Evolutionary conservation across 2,797 vertebrate genomes (phyloP).

Genomic region (Acanthopagrus latus): DNA sequence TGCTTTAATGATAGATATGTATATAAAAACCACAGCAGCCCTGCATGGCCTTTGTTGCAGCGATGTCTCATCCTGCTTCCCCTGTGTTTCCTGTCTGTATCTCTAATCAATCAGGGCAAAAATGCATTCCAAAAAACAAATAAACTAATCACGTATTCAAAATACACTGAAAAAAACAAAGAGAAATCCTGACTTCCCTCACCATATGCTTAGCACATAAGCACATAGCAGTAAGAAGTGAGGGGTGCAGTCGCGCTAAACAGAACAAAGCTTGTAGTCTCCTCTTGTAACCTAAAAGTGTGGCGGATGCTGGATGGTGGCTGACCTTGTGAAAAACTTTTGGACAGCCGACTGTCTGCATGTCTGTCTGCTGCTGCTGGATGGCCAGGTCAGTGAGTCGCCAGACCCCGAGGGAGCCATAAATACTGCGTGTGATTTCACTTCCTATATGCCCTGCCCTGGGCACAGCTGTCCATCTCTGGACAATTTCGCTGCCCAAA

Average conservation of each 20-base stretch:
- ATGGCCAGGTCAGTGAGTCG: conserved; percentile 76
- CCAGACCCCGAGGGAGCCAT: conserved; percentile 68
- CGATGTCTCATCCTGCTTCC: not conserved
- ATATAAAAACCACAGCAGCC: not conserved
- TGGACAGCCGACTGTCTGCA: conserved; percentile 59
- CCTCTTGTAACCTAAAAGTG: conserved; percentile 16
- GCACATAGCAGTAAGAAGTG: not conserved
- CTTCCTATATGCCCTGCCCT: conserved; percentile 81
- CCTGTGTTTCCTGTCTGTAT: not conserved
- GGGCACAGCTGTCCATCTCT: conserved; percentile 85
- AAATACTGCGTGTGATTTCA: conserved; percentile 81
- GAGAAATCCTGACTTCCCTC: not conserved
- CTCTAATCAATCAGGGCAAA: not conserved
- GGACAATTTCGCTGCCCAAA: conserved; percentile 82
- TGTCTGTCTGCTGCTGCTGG: conserved; percentile 53
- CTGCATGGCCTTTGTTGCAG: not conserved
- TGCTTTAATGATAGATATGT: not conserved
- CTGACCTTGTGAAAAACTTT: conserved; percentile 76
- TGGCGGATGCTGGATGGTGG: conserved; percentile 38
- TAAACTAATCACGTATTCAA: not conserved
- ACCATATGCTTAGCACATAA: not conserved
- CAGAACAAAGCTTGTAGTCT: conserved; percentile 1
- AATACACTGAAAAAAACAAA: not conserved
- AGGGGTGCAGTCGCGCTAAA: not conserved
- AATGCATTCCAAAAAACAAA: not conserved